These are phyloP conservation scores for Rhinoderma darwinii DNA, from an alignment of 2,113 vertebrate genomes.

Conservation along the genomic window DNA sequence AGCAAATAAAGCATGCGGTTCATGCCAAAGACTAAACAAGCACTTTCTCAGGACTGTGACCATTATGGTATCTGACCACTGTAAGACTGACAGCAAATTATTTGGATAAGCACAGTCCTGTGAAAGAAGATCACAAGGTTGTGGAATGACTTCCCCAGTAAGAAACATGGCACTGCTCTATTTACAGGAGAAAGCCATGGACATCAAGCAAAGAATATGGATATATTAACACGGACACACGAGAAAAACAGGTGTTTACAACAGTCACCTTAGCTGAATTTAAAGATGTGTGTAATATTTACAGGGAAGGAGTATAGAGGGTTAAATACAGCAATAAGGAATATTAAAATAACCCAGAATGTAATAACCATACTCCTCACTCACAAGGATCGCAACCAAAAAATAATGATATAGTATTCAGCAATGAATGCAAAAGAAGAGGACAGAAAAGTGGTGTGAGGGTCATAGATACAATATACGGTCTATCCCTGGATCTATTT, in stretches of 20 bases:
- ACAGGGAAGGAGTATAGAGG: not conserved
- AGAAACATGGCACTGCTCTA: not conserved
- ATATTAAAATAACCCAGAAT: not conserved
- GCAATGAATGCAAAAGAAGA: not conserved
- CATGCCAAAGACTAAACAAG: conserved; percentile 44
- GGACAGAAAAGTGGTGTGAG: not conserved
- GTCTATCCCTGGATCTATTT: not conserved
- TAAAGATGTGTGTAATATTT: not conserved
- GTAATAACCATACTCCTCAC: conserved; percentile 5
- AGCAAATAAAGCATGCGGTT: conserved; percentile 43
- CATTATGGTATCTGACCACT: not conserved
- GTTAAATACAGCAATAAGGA: not conserved
- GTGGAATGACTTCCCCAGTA: conserved; percentile 31
- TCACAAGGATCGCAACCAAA: not conserved
- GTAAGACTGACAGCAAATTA: not conserved
- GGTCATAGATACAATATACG: not conserved
- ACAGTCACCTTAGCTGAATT: not conserved
- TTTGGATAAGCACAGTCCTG: conserved; percentile 28
- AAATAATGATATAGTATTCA: not conserved
- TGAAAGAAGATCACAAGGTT: conserved; percentile 39
- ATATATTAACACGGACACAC: not conserved
- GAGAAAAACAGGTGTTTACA: not conserved
- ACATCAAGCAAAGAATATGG: conserved; percentile 28
- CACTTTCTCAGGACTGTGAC: conserved; percentile 46
- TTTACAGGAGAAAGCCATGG: conserved; percentile 19